These are phyloP conservation scores for Halictus quadricinctus DNA, from an alignment of 2,888 invertebrate genomes.

Conservation along the genomic window DNA sequence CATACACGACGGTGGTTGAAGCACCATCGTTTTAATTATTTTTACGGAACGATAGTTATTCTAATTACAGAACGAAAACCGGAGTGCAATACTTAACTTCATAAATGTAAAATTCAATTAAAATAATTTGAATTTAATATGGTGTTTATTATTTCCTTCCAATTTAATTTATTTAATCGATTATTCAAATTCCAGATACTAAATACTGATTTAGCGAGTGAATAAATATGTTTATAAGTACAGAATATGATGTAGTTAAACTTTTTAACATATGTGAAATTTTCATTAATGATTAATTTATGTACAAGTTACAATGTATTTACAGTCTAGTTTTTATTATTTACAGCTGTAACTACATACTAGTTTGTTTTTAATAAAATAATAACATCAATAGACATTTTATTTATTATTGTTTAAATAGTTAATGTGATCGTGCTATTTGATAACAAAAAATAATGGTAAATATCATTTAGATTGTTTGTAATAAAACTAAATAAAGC, in stretches of 20 bases:
- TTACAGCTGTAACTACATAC: neutral
- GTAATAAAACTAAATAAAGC: neutral
- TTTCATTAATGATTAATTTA: neutral
- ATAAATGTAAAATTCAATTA: neutral
- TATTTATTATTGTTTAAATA: neutral
- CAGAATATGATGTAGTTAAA: neutral
- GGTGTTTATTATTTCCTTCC: neutral
- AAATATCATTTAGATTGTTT: neutral
- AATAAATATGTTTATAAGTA: neutral
- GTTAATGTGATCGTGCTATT: neutral
- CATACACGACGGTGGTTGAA: neutral
- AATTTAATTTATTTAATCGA: neutral
- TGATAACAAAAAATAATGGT: neutral
- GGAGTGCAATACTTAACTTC: neutral
- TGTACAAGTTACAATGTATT: neutral
- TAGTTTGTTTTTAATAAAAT: neutral
- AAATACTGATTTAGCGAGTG: neutral
- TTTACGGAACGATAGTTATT: conserved; percentile 36
- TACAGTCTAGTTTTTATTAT: neutral
- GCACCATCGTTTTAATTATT: conserved; percentile 35
- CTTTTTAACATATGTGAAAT: neutral
- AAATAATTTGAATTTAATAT: neutral
- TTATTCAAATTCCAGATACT: neutral
- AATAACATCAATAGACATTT: neutral
- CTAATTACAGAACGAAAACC: conserved; percentile 14